Percentiles rank a stretch among this genome's conserved stretches.
Conservation (phyloP, 1,140 invertebrate genomes). For the Fopius arisanus region DNA sequence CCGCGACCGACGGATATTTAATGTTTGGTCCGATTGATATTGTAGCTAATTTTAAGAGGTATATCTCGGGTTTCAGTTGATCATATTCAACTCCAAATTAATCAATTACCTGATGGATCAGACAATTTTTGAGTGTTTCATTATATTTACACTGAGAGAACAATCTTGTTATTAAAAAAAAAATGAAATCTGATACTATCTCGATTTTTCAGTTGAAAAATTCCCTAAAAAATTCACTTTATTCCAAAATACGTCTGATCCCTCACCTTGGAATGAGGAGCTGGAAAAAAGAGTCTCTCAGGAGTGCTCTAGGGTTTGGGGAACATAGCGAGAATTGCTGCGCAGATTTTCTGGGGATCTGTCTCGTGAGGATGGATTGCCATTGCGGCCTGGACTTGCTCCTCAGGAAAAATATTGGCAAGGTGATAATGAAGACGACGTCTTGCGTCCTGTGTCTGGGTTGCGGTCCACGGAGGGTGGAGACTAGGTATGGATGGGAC, state of each 20-base stretch:
- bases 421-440: conserved; percentile 84
- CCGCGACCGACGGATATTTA: not conserved
- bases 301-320: conserved; percentile 60
- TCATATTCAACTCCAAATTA: too few species aligned
- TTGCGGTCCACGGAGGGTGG: conserved; percentile 55
- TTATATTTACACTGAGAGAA: too few species aligned
- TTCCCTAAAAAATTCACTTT: too few species aligned
- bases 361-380: conserved; percentile 85
- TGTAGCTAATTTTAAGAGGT: not conserved
- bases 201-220: too few species aligned
- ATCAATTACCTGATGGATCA: too few species aligned
- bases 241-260: too few species aligned
- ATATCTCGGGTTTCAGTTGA: not conserved
- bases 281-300: not conserved
- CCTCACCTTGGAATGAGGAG: too few species aligned
- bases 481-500: conserved; percentile 54
- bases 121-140: too few species aligned
- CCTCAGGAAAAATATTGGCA: conserved; percentile 86
- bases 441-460: conserved; percentile 72
- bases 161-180: too few species aligned
- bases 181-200: too few species aligned
- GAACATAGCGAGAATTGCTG: conserved; percentile 82
- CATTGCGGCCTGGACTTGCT: conserved; percentile 86
- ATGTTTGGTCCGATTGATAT: conserved; percentile 7
- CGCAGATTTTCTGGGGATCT: conserved; percentile 88